phyloP scores from a whole-genome alignment of 2,888 invertebrate genomes.

The Anarsia innoxiella region DNA sequence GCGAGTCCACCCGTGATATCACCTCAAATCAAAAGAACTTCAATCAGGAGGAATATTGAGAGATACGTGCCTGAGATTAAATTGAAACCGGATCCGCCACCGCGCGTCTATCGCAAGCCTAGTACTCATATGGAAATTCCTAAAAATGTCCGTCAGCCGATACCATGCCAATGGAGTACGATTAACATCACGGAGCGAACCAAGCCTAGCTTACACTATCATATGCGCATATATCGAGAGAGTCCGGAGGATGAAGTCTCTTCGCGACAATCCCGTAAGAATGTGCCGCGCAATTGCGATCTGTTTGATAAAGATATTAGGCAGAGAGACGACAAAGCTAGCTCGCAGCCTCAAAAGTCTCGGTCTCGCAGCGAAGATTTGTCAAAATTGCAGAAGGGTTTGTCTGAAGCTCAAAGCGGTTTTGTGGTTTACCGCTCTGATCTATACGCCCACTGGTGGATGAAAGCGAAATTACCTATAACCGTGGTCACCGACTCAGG shows the following conservation, averaged over 20 bases:
- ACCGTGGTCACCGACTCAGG: conserved; percentile 76
- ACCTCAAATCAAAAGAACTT: conserved; percentile 67
- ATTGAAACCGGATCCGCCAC: conserved; percentile 62
- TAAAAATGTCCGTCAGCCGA: conserved; percentile 60
- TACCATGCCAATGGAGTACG: conserved; percentile 66
- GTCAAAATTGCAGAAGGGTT: conserved; percentile 59
- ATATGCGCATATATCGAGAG: conserved; percentile 68
- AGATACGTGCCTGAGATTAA: conserved; percentile 58
- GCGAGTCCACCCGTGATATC: conserved; percentile 62
- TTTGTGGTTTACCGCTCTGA: conserved; percentile 84
- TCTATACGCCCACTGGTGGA: conserved; percentile 94
- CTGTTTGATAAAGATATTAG: conserved; percentile 39
- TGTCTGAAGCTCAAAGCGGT: conserved; percentile 54
- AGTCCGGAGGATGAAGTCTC: conserved; percentile 33
- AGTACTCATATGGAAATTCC: conserved; percentile 64
- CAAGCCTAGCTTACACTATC: conserved; percentile 68
- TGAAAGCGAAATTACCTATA: conserved; percentile 87
- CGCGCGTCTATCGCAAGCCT: conserved; percentile 61
- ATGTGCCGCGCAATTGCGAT: conserved; percentile 52
- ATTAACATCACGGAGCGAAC: conserved; percentile 63
- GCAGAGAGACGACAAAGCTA: conserved; percentile 27
- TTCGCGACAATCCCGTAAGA: conserved; percentile 45
- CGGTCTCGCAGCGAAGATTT: conserved; percentile 67
- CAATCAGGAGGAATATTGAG: conserved; percentile 60
- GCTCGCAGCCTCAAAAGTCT: conserved; percentile 42